Conservation (phyloP, 1,140 invertebrate species). For the Drosophila albomicans region DNA sequence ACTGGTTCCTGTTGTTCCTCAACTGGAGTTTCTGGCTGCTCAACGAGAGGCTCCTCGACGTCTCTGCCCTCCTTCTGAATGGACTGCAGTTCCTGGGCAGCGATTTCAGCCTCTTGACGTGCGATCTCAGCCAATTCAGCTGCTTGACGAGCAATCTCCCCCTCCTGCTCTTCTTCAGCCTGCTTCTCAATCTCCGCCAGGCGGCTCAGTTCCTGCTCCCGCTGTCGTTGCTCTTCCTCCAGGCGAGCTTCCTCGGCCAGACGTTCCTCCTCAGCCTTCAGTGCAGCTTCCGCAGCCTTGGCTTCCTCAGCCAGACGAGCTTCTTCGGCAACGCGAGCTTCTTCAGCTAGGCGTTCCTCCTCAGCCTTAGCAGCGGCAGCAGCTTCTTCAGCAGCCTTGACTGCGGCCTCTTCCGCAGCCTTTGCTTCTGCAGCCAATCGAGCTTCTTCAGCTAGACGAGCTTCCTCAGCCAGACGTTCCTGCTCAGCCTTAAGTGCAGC, state of each 20-base stretch:
- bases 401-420: slow-evolving; percentile 85
- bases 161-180: slow-evolving; percentile 87
- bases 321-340: slow-evolving; percentile 86
- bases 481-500: slow-evolving; percentile 81
- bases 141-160: slow-evolving; percentile 87
- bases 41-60: slow-evolving; percentile 69
- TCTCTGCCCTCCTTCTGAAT: slow-evolving; percentile 73
- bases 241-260: slow-evolving; percentile 86
- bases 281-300: slow-evolving; percentile 86
- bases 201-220: slow-evolving; percentile 86
- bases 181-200: slow-evolving; percentile 86
- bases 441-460: slow-evolving; percentile 85
- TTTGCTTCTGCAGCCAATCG: slow-evolving; percentile 85
- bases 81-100: slow-evolving; percentile 85
- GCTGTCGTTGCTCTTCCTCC: slow-evolving; percentile 87
- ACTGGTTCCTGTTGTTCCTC: slow-evolving; percentile 71
- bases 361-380: slow-evolving; percentile 81
- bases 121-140: slow-evolving; percentile 87
- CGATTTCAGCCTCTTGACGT: slow-evolving; percentile 86
- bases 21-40: slow-evolving; percentile 74
- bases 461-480: slow-evolving; percentile 85
- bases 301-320: slow-evolving; percentile 85
- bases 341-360: slow-evolving; percentile 85
- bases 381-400: slow-evolving; percentile 84
- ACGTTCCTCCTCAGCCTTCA: slow-evolving; percentile 86